These are phyloP conservation scores for Heterocephalus glaber DNA, from an alignment of 2,113 vertebrate genomes.

Conservation along the genomic window DNA sequence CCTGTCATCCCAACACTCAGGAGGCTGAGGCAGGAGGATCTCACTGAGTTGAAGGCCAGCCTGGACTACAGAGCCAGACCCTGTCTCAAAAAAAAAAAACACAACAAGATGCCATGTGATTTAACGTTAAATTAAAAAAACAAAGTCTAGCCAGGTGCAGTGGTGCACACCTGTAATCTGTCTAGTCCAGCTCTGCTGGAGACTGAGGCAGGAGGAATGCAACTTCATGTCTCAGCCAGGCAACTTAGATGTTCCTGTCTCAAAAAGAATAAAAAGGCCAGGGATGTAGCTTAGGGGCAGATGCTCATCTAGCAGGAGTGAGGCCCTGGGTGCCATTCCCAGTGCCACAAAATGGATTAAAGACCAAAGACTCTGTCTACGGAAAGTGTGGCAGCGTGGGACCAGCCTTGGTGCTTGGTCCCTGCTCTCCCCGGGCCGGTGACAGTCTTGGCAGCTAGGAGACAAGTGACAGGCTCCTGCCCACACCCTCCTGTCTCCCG, in stretches of 20 bases:
- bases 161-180: neutral
- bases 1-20: neutral
- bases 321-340: neutral
- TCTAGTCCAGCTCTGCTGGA: neutral
- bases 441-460: neutral
- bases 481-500: neutral
- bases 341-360: neutral
- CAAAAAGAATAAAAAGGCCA: neutral
- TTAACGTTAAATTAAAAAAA: neutral
- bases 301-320: neutral
- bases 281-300: neutral
- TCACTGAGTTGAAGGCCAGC: neutral
- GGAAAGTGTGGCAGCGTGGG: neutral
- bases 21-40: neutral
- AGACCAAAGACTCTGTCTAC: neutral
- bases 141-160: neutral
- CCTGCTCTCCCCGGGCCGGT: accelerated
- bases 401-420: neutral
- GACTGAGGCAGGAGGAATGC: neutral
- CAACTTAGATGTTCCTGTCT: neutral
- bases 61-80: neutral
- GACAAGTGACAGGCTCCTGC: neutral
- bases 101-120: neutral
- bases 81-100: neutral
- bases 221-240: neutral